Evolutionary conservation across 2,113 vertebrate species (phyloP).

Genomic region (Rhagologus leucostigma): DNA sequence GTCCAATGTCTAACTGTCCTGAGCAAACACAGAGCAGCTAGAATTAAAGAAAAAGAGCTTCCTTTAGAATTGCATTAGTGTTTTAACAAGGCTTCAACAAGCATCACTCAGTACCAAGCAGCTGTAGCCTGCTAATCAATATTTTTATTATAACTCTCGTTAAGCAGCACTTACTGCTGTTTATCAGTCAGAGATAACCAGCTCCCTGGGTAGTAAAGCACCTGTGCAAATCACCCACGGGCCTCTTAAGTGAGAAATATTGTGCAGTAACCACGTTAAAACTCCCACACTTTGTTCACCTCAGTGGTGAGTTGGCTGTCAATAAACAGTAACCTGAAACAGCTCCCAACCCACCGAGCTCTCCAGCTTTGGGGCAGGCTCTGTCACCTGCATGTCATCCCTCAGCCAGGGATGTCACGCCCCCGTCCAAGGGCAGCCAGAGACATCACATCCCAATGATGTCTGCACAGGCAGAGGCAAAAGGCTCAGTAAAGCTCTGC

Average conservation of each 20-base stretch:
- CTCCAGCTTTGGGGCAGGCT: not conserved
- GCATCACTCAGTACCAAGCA: not conserved
- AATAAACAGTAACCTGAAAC: not conserved
- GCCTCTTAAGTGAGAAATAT: not conserved
- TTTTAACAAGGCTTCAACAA: not conserved
- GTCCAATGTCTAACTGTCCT: not conserved
- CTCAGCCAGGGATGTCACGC: not conserved
- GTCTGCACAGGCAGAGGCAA: not conserved
- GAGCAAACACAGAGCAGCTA: not conserved
- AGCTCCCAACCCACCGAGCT: fast-evolving
- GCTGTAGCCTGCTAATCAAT: not conserved
- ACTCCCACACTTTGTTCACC: not conserved
- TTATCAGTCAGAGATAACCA: not conserved
- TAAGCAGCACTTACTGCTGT: not conserved
- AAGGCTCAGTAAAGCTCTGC: not conserved
- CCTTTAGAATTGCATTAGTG: not conserved
- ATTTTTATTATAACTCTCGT: not conserved
- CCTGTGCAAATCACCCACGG: not conserved
- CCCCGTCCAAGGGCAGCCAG: not conserved
- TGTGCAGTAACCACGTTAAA: not conserved
- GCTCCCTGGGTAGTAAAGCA: not conserved
- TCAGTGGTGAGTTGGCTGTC: fast-evolving
- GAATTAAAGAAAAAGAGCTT: not conserved
- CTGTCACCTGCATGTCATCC: not conserved
- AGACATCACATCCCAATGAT: not conserved